Evolutionary conservation across 64 coral and sea anemone genomes (phyloP).

Genomic region (Stylophora pistillata): DNA sequence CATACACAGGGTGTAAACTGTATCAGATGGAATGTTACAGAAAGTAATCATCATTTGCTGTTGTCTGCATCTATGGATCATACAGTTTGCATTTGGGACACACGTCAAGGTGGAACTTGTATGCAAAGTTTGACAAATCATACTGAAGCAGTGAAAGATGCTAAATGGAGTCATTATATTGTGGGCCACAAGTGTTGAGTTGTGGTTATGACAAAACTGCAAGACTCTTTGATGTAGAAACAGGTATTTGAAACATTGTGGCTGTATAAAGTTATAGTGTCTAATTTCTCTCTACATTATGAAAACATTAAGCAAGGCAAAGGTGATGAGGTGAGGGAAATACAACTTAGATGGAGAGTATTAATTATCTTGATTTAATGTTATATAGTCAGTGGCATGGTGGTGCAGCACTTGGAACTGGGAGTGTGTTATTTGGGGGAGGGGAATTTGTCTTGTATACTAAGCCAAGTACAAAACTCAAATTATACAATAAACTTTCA

Average conservation of each 20-base stretch:
- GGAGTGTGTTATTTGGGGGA: too few relatives aligned
- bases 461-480: too few relatives aligned
- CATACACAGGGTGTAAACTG: conserved; percentile 73
- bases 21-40: conserved; percentile 72
- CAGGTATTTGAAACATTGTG: conserved; percentile 42
- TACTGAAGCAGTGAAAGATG: conserved; percentile 80
- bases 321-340: too few relatives aligned
- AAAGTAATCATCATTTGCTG: conserved; percentile 53
- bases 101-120: conserved; percentile 30
- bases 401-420: too few relatives aligned
- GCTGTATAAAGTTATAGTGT: background rate
- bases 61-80: conserved; percentile 88
- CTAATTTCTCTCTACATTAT: too few relatives aligned
- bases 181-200: conserved; percentile 75
- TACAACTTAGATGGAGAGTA: too few relatives aligned
- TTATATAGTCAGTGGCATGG: too few relatives aligned
- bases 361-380: too few relatives aligned
- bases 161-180: conserved; percentile 72
- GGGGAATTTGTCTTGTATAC: too few relatives aligned
- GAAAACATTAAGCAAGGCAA: too few relatives aligned
- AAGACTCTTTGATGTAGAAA: conserved; percentile 75
- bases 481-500: too few relatives aligned
- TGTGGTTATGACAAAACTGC: conserved; percentile 92
- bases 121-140: conserved; percentile 51
- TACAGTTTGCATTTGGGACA: conserved; percentile 77